A percentile compares a stretch with the other conserved stretches of the same genome.
Evolutionary conservation across 2,797 vertebrate genomes (phyloP).

Genomic region (Ptychadena robeensis): DNA sequence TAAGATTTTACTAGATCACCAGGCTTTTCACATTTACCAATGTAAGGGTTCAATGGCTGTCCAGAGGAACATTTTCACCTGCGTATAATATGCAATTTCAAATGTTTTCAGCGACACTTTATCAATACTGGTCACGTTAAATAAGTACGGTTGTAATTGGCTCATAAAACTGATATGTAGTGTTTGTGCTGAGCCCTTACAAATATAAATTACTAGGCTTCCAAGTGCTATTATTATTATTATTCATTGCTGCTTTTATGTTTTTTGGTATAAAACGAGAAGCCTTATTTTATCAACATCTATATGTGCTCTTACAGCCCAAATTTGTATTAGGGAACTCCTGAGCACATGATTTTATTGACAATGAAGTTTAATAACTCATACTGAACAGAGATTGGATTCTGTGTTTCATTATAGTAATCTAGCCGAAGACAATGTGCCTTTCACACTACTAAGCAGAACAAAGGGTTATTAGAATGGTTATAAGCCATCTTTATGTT

Average conservation of each 20-base stretch:
- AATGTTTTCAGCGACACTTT: conserved; percentile 24
- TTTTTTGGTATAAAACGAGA: conserved; percentile 29
- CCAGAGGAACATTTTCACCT: not conserved
- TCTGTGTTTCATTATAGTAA: not conserved
- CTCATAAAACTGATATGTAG: conserved; percentile 55
- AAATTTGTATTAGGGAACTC: not conserved
- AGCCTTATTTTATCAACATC: conserved; percentile 33
- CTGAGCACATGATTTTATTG: not conserved
- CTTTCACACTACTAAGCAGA: not conserved
- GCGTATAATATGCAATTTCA: conserved; percentile 19
- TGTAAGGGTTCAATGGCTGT: not conserved
- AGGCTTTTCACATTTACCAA: not conserved
- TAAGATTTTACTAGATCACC: not conserved
- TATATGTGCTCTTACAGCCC: not conserved
- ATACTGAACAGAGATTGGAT: not conserved
- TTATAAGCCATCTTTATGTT: not conserved
- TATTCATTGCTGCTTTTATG: conserved; percentile 30
- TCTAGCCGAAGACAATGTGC: not conserved
- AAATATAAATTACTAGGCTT: conserved; percentile 27
- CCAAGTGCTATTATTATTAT: conserved; percentile 38
- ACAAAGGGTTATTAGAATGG: not conserved
- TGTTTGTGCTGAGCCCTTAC: conserved; percentile 10
- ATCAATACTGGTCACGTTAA: conserved; percentile 31
- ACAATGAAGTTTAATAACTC: not conserved
- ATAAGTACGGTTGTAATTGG: conserved; percentile 50